Conservation (phyloP, 2,888 invertebrate species). For the Trachelus iudaicus region DNA sequence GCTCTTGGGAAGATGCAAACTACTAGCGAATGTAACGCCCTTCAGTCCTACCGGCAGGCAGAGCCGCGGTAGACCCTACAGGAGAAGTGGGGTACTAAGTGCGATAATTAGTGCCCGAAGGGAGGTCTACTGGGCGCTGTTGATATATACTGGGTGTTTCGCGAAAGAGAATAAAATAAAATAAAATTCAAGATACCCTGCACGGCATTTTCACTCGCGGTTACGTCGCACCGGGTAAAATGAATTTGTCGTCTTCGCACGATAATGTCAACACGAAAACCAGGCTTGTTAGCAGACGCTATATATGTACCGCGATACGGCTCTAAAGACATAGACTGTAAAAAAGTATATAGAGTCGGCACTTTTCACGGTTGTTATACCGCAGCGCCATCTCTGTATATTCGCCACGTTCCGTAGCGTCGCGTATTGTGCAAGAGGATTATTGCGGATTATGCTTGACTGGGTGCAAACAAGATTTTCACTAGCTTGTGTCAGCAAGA, state of each 20-base stretch:
- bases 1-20: constrained; percentile 38
- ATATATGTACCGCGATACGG: no score
- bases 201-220: no score
- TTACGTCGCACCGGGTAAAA: no score
- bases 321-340: no score
- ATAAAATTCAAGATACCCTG: not conserved
- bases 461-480: constrained; percentile 62
- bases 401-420: not conserved
- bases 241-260: no score
- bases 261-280: no score
- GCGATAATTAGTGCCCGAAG: constrained; percentile 56
- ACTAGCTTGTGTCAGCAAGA: constrained; percentile 61
- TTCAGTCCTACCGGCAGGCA: constrained; percentile 19
- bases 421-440: constrained; percentile 63
- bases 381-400: no score
- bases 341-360: no score
- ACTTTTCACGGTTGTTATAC: no score
- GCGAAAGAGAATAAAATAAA: constrained; percentile 5
- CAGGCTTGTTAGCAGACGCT: no score
- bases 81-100: constrained; percentile 39
- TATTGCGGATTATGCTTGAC: constrained; percentile 63
- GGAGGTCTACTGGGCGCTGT: constrained; percentile 23
- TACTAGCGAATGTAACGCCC: constrained; percentile 44
- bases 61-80: constrained; percentile 1
- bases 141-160: constrained; percentile 25